phyloP scores from a whole-genome alignment of 2,797 vertebrate genomes.

The Danio kyathit region DNA sequence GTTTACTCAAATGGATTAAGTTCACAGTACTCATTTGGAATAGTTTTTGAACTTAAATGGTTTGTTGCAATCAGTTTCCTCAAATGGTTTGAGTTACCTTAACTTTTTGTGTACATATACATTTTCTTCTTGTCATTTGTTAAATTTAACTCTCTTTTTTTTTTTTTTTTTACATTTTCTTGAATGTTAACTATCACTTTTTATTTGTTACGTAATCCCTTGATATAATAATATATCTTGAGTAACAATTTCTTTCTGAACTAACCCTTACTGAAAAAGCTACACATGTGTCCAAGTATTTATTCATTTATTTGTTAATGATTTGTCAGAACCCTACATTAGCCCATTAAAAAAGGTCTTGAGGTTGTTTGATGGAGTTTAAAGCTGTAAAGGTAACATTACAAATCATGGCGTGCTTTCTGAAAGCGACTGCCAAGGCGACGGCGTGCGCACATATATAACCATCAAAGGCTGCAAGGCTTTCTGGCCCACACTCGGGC shows the following conservation, averaged over 20 bases:
- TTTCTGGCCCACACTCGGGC: constrained; percentile 53
- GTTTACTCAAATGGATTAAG: too few species aligned
- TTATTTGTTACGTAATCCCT: too few species aligned
- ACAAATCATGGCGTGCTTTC: constrained; percentile 72
- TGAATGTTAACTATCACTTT: too few species aligned
- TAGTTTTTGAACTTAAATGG: too few species aligned
- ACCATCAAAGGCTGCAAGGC: constrained; percentile 58
- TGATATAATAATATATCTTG: neutral
- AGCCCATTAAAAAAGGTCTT: constrained; percentile 71
- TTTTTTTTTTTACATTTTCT: too few species aligned
- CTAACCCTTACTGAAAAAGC: neutral
- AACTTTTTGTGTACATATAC: too few species aligned
- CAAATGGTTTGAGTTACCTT: too few species aligned
- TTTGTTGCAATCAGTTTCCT: too few species aligned
- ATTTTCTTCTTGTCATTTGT: too few species aligned
- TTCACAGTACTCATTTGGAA: too few species aligned
- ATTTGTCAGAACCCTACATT: constrained; percentile 75
- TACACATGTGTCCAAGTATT: constrained; percentile 52
- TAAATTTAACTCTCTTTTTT: too few species aligned
- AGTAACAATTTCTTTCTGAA: neutral
- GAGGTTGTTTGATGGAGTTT: constrained; percentile 74
- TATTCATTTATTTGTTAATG: constrained; percentile 67
- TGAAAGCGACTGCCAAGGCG: constrained; percentile 68
- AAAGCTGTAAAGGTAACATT: constrained; percentile 74
- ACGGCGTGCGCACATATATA: constrained; percentile 57